Evolutionary conservation across 2,113 vertebrate species (phyloP).

Genomic region (Mustelus asterias): DNA sequence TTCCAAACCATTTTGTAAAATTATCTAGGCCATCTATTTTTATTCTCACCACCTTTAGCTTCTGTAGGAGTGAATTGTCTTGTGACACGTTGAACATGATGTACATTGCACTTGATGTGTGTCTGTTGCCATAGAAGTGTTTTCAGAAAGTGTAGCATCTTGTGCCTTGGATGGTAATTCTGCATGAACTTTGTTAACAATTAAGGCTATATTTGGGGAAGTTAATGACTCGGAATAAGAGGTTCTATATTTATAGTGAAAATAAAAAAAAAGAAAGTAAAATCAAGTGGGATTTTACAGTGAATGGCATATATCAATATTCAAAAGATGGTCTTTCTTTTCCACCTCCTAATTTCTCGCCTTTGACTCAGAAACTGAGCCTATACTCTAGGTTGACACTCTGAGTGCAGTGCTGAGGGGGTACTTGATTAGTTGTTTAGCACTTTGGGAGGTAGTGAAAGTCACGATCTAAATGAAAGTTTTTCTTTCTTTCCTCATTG

Average conservation of each 20-base stretch:
- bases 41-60: background rate
- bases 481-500: background rate
- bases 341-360: background rate
- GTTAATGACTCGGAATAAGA: background rate
- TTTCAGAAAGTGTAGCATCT: background rate
- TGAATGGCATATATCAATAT: background rate
- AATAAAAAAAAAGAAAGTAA: background rate
- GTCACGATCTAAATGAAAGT: background rate
- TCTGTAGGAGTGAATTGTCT: background rate
- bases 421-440: background rate
- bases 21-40: background rate
- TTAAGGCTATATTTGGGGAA: background rate
- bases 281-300: background rate
- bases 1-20: background rate
- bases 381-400: background rate
- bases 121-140: background rate
- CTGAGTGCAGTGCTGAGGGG: background rate
- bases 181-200: background rate
- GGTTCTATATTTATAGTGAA: background rate
- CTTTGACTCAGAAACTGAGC: background rate
- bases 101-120: background rate
- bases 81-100: background rate
- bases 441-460: background rate
- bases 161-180: background rate
- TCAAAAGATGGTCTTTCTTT: background rate